Percentiles rank a stretch among this genome's conserved stretches.
Evolutionary conservation across 2,888 invertebrate genomes (phyloP).

Genomic region (Thereva nobilitata): DNA sequence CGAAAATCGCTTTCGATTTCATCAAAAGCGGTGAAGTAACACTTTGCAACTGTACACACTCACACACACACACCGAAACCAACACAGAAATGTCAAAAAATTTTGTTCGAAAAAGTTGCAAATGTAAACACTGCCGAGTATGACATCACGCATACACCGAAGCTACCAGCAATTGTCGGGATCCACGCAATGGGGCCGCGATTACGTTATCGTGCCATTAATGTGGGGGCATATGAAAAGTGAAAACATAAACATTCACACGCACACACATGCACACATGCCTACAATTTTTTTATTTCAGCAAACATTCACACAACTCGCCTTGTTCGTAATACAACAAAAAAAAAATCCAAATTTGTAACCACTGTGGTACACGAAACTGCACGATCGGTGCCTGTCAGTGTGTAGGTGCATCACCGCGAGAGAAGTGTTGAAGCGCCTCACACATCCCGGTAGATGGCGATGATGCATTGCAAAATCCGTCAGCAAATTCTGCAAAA

Average conservation of each 20-base stretch:
- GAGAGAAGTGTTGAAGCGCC: too few species aligned
- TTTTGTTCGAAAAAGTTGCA: slow-evolving; percentile 1
- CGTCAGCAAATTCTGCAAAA: too few species aligned
- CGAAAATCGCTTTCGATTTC: slow-evolving; percentile 40
- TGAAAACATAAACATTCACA: slow-evolving; percentile 27
- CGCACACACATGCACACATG: too few species aligned
- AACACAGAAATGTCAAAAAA: slow-evolving; percentile 13
- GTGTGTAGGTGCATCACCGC: too few species aligned
- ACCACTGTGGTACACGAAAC: too few species aligned
- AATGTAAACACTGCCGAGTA: slow-evolving; percentile 22
- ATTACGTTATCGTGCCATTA: slow-evolving; percentile 17
- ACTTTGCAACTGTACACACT: neutral
- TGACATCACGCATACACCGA: neutral
- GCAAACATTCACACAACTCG: too few species aligned
- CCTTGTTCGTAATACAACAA: too few species aligned
- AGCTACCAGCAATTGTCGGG: slow-evolving; percentile 4
- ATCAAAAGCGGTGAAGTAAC: slow-evolving; percentile 39
- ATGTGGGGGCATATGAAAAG: slow-evolving; percentile 26
- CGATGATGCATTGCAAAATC: too few species aligned
- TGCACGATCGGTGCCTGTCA: too few species aligned
- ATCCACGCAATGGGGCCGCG: slow-evolving; percentile 9
- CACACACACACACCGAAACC: neutral
- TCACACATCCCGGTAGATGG: too few species aligned
- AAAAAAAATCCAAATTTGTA: too few species aligned
- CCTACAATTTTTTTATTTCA: too few species aligned